Conservation (phyloP, 2,888 invertebrate genomes). For the Drosophila pegasa region DNA sequence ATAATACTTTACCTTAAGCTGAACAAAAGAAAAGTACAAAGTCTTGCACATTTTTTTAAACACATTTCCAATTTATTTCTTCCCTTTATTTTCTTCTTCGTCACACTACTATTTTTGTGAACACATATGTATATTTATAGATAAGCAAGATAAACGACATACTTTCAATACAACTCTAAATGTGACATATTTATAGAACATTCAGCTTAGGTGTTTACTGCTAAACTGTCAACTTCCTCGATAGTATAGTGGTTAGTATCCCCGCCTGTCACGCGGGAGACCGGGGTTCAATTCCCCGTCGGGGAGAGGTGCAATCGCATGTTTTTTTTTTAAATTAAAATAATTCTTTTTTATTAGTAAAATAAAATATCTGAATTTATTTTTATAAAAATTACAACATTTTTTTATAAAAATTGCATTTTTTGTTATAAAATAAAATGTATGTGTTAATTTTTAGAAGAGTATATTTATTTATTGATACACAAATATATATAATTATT, state of each 20-base stretch:
- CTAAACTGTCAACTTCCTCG: background rate
- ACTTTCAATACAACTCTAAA: background rate
- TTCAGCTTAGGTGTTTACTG: background rate
- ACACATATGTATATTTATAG: background rate
- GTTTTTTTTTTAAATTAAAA: background rate
- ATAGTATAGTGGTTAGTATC: slow-evolving; percentile 61
- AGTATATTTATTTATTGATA: too few relatives aligned
- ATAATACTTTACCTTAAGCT: background rate
- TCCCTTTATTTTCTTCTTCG: too few relatives aligned
- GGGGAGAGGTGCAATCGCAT: slow-evolving; percentile 29
- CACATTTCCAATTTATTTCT: background rate
- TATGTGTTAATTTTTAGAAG: too few relatives aligned
- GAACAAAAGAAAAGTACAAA: background rate
- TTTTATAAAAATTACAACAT: too few relatives aligned
- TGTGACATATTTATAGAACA: background rate
- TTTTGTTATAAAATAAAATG: too few relatives aligned
- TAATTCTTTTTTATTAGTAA: background rate
- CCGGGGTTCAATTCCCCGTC: slow-evolving; percentile 61
- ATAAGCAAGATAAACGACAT: too few relatives aligned
- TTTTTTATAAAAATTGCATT: too few relatives aligned
- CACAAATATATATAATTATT: too few relatives aligned
- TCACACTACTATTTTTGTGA: too few relatives aligned
- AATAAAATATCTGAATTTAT: too few relatives aligned
- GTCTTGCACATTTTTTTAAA: background rate
- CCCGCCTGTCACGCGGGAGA: slow-evolving; percentile 59